Base-by-base conservation (phyloP, 1,140 invertebrate species). In the Papilio aristodemus region DNA sequence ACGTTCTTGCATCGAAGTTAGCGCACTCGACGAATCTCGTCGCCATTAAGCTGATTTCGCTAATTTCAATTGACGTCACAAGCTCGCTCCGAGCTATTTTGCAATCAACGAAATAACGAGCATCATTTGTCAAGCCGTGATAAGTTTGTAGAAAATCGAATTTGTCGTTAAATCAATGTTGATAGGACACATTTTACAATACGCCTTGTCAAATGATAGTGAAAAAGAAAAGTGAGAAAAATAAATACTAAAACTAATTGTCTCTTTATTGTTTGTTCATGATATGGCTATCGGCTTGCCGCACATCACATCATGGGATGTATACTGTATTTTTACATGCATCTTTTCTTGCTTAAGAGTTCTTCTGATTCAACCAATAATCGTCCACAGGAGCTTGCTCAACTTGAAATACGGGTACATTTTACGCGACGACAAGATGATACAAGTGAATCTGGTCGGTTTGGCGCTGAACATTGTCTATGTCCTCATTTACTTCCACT, bases 391-490 rank as follows among this genome's bases (percentile, higher is more conserved):
- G 88, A 93, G 93, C 38, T 82, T 95, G 57, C 87, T 96, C 32
- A 95, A 95, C 92, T 89, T 96, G 58, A 94, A 95, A 76, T 95
- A 95, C 85, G 95, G 94, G 36, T 88, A 93, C 67, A 92, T 96
- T 50, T 84, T 97, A 17, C 87, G 93, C 36, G 96, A 97, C 84
- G 85, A 92, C 68, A 93, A 92, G 0, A 96, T 96, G 94, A 94
- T 96, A 50, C 93, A 93, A 81, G 94, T 96, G 27, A 96, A 96
- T 90, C 78, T 95, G 66, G 93, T 94, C 81, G 95, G 95, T 71
- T 86, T 95, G 63, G 77, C 92, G 1, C 87, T 95, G 37, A 96
- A 95, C 80, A 79, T 93, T 0, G 39, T 93, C 9, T 97, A 96
- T 77, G 86, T 94, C 69, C 63, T 90, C 57, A 82, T 94, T 13